phyloP scores from a whole-genome alignment of 2,797 vertebrate genomes.

The Syndactyla subalaris region DNA sequence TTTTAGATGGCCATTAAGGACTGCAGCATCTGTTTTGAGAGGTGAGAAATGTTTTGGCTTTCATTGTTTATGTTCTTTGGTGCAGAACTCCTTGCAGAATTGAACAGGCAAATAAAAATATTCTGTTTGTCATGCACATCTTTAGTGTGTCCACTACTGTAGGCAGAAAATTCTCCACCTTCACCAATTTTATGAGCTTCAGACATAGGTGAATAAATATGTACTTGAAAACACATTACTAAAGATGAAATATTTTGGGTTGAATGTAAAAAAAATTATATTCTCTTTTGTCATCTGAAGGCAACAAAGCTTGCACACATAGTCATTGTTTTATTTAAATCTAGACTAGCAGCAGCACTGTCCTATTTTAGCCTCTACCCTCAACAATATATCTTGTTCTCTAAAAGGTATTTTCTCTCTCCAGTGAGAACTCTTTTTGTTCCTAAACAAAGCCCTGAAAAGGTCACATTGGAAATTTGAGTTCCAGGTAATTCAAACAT shows the following conservation, averaged over 20 bases:
- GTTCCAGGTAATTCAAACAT: slow-evolving; percentile 70
- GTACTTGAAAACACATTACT: background rate
- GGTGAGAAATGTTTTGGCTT: background rate
- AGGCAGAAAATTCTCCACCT: background rate
- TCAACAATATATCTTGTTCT: slow-evolving; percentile 24
- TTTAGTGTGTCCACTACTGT: background rate
- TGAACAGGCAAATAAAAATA: background rate
- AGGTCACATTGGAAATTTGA: slow-evolving; percentile 73
- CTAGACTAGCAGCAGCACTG: background rate
- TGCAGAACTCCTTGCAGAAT: background rate
- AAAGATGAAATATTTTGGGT: background rate
- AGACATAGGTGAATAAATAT: background rate
- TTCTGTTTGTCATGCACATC: background rate
- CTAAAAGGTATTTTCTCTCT: slow-evolving; percentile 21
- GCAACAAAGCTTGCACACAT: background rate
- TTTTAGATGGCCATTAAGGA: background rate
- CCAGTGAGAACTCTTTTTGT: slow-evolving; percentile 49
- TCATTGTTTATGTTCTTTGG: background rate
- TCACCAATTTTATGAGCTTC: background rate
- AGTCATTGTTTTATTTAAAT: slow-evolving; percentile 51
- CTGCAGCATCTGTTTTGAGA: background rate
- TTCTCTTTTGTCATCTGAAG: slow-evolving; percentile 7
- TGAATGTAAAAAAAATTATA: background rate
- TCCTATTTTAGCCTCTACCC: background rate
- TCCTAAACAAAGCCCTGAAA: slow-evolving; percentile 68